Evolutionary conservation across 2,888 invertebrate genomes (phyloP), one percentile per base, ranked within the genome.

Genomic region (Rhaphigaster nebulosa): DNA sequence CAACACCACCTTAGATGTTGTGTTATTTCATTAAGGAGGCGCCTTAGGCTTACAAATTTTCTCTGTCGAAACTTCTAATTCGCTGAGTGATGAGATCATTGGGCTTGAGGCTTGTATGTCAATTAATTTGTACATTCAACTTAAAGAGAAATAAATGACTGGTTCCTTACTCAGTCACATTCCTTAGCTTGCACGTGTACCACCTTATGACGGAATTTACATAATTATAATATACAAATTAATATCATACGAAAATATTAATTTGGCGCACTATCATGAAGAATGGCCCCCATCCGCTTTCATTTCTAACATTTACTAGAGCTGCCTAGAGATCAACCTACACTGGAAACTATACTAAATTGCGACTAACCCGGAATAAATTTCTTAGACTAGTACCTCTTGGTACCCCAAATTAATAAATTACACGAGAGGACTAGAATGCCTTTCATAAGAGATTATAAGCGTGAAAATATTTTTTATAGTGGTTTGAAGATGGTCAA

Each of bases 11-110:
- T 60, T n/a, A 60, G 60, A 60, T 60, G 6, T 60, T 60, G 60
- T 60, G n/a, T 60, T 60, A 60, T 60, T 60, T 60, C 60, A n/a
- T 60, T 60, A 60, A 60, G 60, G 60, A 60, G 60, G n/a, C 5
- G 60, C n/a, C 10, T 60, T 60, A 12, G n/a, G 60, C 60, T 23
- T 56, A 56, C 56, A 12, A 60, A 60, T 60, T 60, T 60, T n/a
- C 60, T n/a, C 60, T 10, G n/a, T 12, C 60, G 8, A n/a, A 60
- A 60, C n/a, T 60, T 60, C 12, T 60, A 60, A 60, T 60, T 60
- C 60, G n/a, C 26, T 60, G 10, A 60, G n/a, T n/a, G 60, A 26
- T 60, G 10, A 13, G 60, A n/a, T 60, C n/a, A 60, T 60, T 60
- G 60, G 60, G 60, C n/a, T n/a, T 60, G n/a, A n/a, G n/a, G n/a